A percentile compares a stretch with the other conserved stretches of the same genome.
Conservation (phyloP, 2,888 invertebrate genomes). For the Microplitis manilae region DNA sequence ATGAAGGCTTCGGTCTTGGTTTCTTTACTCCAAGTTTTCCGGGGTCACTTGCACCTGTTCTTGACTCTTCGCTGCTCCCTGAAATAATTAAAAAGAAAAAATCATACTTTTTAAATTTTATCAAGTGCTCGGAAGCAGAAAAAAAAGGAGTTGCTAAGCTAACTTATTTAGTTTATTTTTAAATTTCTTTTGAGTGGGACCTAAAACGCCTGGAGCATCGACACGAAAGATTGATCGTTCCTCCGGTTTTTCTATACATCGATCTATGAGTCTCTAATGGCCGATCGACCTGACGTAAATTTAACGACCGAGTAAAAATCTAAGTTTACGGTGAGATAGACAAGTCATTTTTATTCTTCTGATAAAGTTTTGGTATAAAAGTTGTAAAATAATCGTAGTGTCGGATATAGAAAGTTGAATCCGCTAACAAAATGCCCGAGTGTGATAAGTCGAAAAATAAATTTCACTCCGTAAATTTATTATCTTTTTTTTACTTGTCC, state of each 20-base stretch:
- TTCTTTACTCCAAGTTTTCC: conserved; percentile 78
- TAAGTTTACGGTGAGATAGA: conserved; percentile 10
- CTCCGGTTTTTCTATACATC: conserved; percentile 40
- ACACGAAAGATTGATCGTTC: conserved; percentile 46
- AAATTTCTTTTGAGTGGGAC: neutral
- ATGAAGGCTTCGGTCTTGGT: conserved; percentile 87
- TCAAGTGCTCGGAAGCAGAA: too few relatives aligned
- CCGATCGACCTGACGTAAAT: conserved; percentile 34
- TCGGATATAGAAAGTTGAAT: conserved; percentile 31
- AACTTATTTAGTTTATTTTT: too few relatives aligned
- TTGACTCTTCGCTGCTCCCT: conserved; percentile 75
- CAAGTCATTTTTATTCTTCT: neutral
- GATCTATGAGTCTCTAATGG: conserved; percentile 31
- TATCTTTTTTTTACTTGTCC: neutral
- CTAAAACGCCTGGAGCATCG: conserved; percentile 19
- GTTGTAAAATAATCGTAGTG: conserved; percentile 27
- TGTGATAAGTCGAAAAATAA: conserved; percentile 33
- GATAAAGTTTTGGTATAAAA: conserved; percentile 9
- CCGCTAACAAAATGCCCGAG: conserved; percentile 32
- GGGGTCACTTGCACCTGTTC: conserved; percentile 72
- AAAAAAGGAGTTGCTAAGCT: too few relatives aligned
- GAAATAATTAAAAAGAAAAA: conserved; percentile 53
- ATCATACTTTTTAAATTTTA: neutral
- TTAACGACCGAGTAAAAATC: conserved; percentile 29
- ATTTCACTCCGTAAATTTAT: conserved; percentile 30